Base-by-base conservation (phyloP, 2,113 vertebrate species). In the Cyrtonyx montezumae region DNA sequence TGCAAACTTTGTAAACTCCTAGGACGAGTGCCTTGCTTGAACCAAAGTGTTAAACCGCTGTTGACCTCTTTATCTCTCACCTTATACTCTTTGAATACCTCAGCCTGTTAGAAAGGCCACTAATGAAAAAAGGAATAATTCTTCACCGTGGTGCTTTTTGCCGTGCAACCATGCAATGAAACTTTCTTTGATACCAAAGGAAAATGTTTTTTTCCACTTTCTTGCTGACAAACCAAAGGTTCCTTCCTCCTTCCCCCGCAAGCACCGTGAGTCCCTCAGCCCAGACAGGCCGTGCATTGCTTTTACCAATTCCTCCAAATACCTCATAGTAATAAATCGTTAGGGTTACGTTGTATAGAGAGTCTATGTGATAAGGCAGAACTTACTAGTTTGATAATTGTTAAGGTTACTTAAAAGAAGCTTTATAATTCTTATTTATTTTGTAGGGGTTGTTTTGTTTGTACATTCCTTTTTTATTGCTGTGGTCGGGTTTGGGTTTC, bases 11-110 rank as follows among this genome's bases (percentile, higher is more conserved):
- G 98, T 99, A 98, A 99, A 99, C 98, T 99, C 98, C 98, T 98
- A 99, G 99, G 99, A 99, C 94, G 99, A 99, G 99, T 99, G 99
- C 99, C 99, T 99, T 99, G 99, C 99, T 99, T 99, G 97, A 99
- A 99, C 99, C 99, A 99, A 99, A 99, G 99, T 99, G 99, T 99
- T 99, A 98, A 99, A 99, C 99, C 99, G 98, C 99, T 98, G 98
- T 99, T 99, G 98, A 99, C 99, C 99, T 99, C 99, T 98, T 96
- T 96, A 95, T 96, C 95, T 98, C 97, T 99, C 98, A 99, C 98
- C 98, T 98, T 99, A 98, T 98, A 98, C 98, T 99, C 98, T 99
- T 98, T 98, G 99, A 99, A 99, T 99, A 99, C 99, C 99, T 99
- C 99, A 99, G 99, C 99, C 99, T 99, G 97, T 97, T 99, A 98